Percentiles rank a stretch among this genome's conserved stretches.
phyloP scores from a whole-genome alignment of 2,888 invertebrate species.

The Philopedon plagiatum region DNA sequence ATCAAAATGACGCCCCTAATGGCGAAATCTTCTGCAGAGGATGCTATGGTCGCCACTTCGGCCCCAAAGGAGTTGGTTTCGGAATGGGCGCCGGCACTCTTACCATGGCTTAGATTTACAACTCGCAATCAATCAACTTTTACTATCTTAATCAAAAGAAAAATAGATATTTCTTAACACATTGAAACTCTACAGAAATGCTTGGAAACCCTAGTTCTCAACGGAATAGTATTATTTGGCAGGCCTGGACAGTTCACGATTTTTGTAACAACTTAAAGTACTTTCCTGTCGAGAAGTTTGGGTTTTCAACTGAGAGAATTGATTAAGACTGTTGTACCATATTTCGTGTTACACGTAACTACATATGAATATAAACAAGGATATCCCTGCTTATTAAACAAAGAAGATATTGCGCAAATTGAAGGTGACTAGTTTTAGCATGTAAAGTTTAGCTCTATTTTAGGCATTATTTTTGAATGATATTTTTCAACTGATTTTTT shows the following conservation, averaged over 20 bases:
- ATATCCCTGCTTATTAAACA: constrained; percentile 49
- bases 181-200: not conserved
- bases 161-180: too few relatives aligned
- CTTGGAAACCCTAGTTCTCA: not conserved
- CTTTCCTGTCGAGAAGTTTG: constrained; percentile 1
- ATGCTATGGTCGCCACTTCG: constrained; percentile 90
- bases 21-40: constrained; percentile 94
- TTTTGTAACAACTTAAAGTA: constrained; percentile 18
- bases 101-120: constrained; percentile 81
- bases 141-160: constrained; percentile 58
- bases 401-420: constrained; percentile 43
- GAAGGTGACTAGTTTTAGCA: constrained; percentile 30
- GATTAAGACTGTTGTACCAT: constrained; percentile 57
- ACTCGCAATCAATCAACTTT: constrained; percentile 12
- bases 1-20: constrained; percentile 92
- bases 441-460: constrained; percentile 44
- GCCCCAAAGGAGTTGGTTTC: constrained; percentile 91
- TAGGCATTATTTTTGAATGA: constrained; percentile 50
- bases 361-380: constrained; percentile 40
- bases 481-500: constrained; percentile 50
- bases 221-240: not conserved
- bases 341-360: constrained; percentile 36
- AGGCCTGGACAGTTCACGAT: constrained; percentile 26
- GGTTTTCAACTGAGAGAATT: constrained; percentile 37
- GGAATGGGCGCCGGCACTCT: constrained; percentile 93